Conservation (phyloP, 2,888 invertebrate species). For the Ectropis crepuscularia region DNA sequence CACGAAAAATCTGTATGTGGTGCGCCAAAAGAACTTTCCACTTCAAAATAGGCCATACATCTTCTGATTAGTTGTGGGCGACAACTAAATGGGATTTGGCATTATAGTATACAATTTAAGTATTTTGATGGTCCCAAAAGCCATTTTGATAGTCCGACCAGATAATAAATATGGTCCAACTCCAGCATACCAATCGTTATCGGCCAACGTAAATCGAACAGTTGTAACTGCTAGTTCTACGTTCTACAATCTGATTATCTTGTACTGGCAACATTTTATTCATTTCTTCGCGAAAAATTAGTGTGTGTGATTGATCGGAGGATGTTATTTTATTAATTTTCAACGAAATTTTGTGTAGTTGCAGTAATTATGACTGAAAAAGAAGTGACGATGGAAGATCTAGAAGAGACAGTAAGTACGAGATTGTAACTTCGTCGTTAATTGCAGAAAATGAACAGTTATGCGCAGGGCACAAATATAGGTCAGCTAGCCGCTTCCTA, state of each 20-base stretch:
- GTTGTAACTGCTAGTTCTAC: too few species aligned
- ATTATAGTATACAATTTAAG: too few species aligned
- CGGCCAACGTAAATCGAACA: too few species aligned
- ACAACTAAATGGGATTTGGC: too few species aligned
- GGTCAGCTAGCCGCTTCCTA: slow-evolving; percentile 67
- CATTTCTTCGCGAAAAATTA: slow-evolving; percentile 1
- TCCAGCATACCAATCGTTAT: too few species aligned
- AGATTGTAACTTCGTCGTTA: slow-evolving; percentile 19
- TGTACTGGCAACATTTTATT: neutral
- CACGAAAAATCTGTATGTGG: too few species aligned
- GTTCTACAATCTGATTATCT: too few species aligned
- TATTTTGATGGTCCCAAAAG: too few species aligned
- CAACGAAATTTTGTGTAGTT: slow-evolving; percentile 49
- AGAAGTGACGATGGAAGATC: slow-evolving; percentile 72
- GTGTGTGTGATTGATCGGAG: slow-evolving; percentile 9
- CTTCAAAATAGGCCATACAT: too few species aligned
- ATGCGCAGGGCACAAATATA: slow-evolving; percentile 47
- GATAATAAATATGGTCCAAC: neutral
- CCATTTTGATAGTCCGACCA: neutral
- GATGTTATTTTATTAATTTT: slow-evolving; percentile 30
- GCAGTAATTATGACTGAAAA: slow-evolving; percentile 69
- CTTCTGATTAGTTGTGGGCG: too few species aligned
- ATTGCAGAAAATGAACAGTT: slow-evolving; percentile 25
- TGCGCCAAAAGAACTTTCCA: too few species aligned
- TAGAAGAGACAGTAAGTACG: slow-evolving; percentile 74